Conservation (phyloP, 2,113 vertebrate genomes). For the Passer domesticus region DNA sequence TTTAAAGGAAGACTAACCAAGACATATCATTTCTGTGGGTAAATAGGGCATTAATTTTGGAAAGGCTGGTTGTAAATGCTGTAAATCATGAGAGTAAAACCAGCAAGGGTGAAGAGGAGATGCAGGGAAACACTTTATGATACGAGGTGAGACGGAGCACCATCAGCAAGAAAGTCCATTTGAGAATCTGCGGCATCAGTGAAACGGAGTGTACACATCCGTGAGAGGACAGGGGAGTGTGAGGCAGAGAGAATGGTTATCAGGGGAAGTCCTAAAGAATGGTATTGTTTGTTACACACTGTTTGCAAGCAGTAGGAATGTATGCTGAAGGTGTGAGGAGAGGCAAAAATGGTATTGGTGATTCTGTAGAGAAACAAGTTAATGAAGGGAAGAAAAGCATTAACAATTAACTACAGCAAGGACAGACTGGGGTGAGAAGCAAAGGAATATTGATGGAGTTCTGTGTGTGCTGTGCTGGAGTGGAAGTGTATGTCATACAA, state of each 20-base stretch:
- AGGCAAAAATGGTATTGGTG: not conserved
- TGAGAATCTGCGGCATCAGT: not conserved
- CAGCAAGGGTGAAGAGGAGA: not conserved
- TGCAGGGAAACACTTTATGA: not conserved
- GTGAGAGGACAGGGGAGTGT: not conserved
- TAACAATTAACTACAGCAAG: not conserved
- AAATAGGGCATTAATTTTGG: not conserved
- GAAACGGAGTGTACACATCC: not conserved
- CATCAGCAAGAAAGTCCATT: not conserved
- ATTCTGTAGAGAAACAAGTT: not conserved
- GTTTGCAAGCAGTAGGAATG: not conserved
- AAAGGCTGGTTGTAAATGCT: not conserved
- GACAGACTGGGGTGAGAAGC: not conserved
- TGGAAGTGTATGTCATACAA: not conserved
- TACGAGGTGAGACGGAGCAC: not conserved
- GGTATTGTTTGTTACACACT: not conserved
- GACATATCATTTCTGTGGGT: not conserved
- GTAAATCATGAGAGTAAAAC: not conserved
- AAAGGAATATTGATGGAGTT: not conserved
- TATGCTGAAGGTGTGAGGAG: not conserved
- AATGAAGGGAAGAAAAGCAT: not conserved
- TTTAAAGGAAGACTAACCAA: not conserved
- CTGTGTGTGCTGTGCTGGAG: not conserved
- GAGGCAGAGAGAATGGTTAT: not conserved
- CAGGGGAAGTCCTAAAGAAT: not conserved